These are phyloP conservation scores for Chymomyza fuscimana DNA, from an alignment of 2,888 invertebrate genomes.

Conservation along the genomic window DNA sequence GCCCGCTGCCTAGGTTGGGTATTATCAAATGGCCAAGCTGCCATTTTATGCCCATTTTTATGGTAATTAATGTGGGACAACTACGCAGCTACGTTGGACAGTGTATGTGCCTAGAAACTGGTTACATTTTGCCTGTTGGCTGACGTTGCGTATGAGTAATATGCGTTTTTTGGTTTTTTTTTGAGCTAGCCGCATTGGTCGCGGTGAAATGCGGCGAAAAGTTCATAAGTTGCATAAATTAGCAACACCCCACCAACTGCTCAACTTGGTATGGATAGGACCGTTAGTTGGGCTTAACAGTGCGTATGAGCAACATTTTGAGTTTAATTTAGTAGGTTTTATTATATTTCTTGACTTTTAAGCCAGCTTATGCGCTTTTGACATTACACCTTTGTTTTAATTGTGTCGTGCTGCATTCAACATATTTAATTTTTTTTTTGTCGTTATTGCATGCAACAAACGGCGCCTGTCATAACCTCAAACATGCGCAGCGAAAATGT, in stretches of 20 bases:
- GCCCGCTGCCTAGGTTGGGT: background rate
- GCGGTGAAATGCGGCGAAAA: constrained; percentile 41
- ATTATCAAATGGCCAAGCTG: constrained; percentile 12
- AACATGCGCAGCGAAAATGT: constrained; percentile 48
- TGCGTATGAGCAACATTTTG: constrained; percentile 44
- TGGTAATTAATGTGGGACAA: constrained; percentile 70
- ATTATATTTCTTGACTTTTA: too few relatives aligned
- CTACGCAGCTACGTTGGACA: background rate
- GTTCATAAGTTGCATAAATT: constrained; percentile 35
- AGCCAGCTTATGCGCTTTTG: too few relatives aligned
- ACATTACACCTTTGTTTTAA: constrained; percentile 22
- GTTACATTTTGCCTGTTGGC: background rate
- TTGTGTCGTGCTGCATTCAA: constrained; percentile 36
- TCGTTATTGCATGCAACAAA: constrained; percentile 22
- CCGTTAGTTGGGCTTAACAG: constrained; percentile 26
- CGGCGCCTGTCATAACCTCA: constrained; percentile 61
- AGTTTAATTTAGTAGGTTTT: background rate
- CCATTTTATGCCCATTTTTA: constrained; percentile 53
- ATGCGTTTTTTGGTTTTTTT: constrained; percentile 10
- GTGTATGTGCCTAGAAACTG: background rate
- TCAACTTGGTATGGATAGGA: background rate
- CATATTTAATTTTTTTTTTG: background rate
- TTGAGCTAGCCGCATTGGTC: constrained; percentile 21
- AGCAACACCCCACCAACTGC: background rate
- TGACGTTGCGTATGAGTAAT: constrained; percentile 8